Base-by-base conservation (phyloP, 2,797 vertebrate genomes). In the Mus spretus region DNA sequence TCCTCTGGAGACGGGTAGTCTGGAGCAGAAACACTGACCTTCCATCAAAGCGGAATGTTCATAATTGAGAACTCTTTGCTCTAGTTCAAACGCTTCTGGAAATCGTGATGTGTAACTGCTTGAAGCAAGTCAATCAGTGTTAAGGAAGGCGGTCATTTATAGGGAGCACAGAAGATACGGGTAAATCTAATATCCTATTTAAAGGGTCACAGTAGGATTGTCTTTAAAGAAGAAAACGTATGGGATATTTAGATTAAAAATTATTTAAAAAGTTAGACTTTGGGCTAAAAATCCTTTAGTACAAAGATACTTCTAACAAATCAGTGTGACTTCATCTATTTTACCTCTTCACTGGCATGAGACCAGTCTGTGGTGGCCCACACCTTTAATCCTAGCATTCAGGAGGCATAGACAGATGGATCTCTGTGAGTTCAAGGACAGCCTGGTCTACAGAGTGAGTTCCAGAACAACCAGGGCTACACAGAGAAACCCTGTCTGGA, bases 211-310 rank as follows among this genome's bases (percentile, higher is more conserved):
- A n/a, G 50, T 86, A 92, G 87, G 94, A 89, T 96, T 94, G 61
- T 55, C 87, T 34, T 78, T 81, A 93, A 97, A 92, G 82, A 79
- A 89, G 83, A 95, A 97, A 97, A 96, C 24, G 84, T 96, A 82
- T 22, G 44, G 31, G 87, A 93, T 90, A 94, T 93, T 93, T 94
- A 86, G 37, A 92, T 94, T 96, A 96, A 96, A 94, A 94, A 80
- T 94, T 78, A 94, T 96, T 87, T 97, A 85, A 96, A 93, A 97
- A 96, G 34, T 84, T 93, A 97, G 93, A 97, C 91, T 72, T 94
- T 50, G 19, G 80, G 89, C 91, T 94, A 89, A 93, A 92, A 92
- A 91, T 57, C 34, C 61, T 91, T 92, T 94, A 96, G 70, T 91
- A 50, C 77, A 95, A 95, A 92, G 81, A 89, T n/a, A 85, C 24